Conservation (phyloP, 1,140 invertebrate species). For the Zaprionus tsacasi region DNA sequence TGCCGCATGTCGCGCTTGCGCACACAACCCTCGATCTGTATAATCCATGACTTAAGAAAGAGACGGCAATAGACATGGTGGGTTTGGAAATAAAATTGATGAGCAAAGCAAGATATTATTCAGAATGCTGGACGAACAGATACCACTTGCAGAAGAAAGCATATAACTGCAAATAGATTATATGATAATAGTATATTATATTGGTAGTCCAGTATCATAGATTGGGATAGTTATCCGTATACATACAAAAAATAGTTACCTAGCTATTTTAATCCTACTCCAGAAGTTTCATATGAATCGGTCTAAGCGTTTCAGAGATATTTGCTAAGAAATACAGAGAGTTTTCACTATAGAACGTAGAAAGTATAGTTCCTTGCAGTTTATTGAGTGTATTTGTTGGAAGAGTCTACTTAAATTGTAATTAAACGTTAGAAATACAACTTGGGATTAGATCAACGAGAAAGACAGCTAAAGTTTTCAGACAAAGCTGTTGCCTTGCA, state of each 20-base stretch:
- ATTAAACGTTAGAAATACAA: conserved; percentile 61
- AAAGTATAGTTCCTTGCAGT: neutral
- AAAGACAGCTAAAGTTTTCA: conserved; percentile 13
- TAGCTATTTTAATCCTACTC: too few relatives aligned
- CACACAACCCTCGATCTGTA: conserved; percentile 41
- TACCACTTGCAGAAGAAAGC: neutral
- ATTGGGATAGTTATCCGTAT: too few relatives aligned
- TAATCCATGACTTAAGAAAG: conserved; percentile 3
- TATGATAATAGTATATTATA: too few relatives aligned
- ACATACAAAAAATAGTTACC: too few relatives aligned
- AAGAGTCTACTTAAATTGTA: conserved; percentile 58
- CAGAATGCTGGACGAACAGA: neutral
- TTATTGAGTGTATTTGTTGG: conserved; percentile 35
- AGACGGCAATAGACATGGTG: neutral
- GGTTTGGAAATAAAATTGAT: conserved; percentile 53
- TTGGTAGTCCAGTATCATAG: too few relatives aligned
- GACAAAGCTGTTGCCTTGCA: conserved; percentile 28
- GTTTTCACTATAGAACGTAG: neutral
- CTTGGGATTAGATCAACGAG: conserved; percentile 20
- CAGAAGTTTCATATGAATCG: too few relatives aligned
- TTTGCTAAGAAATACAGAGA: too few relatives aligned
- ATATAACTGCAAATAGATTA: too few relatives aligned
- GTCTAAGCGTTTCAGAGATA: too few relatives aligned
- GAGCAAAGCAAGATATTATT: neutral
- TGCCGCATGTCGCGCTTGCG: conserved; percentile 42